Evolutionary conservation across 2,888 invertebrate species (phyloP).

Genomic region (Urechis unicinctus): DNA sequence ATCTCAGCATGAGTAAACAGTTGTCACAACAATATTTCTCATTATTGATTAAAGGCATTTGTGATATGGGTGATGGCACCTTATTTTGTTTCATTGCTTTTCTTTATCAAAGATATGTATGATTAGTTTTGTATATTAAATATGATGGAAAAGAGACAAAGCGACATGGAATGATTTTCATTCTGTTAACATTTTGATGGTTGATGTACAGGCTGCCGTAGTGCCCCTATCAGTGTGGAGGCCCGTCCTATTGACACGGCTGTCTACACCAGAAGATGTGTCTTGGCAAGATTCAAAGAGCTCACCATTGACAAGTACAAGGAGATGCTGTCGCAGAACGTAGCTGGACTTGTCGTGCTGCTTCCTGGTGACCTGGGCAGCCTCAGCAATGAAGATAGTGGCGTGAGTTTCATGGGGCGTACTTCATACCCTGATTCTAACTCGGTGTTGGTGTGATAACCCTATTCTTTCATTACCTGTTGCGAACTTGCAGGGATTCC

Average conservation of each 20-base stretch:
- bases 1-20: too few relatives aligned
- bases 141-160: too few relatives aligned
- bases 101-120: too few relatives aligned
- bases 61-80: not conserved
- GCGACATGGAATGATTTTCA: too few relatives aligned
- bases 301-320: constrained; percentile 65
- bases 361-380: constrained; percentile 67
- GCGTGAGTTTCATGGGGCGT: constrained; percentile 38
- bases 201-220: constrained; percentile 68
- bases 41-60: not conserved
- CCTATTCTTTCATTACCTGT: not conserved
- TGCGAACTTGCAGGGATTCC: not conserved
- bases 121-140: too few relatives aligned
- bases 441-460: not conserved
- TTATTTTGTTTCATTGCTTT: not conserved
- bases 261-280: constrained; percentile 83
- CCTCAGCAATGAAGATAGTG: constrained; percentile 57
- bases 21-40: too few relatives aligned
- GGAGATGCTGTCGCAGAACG: constrained; percentile 52
- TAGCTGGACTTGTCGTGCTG: constrained; percentile 79
- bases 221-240: constrained; percentile 78
- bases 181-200: too few relatives aligned
- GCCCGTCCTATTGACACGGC: constrained; percentile 78
- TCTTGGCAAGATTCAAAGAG: constrained; percentile 73
- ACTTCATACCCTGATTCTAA: too few relatives aligned